Base-by-base conservation (phyloP, 2,888 invertebrate genomes). In the Catocala sponsa region DNA sequence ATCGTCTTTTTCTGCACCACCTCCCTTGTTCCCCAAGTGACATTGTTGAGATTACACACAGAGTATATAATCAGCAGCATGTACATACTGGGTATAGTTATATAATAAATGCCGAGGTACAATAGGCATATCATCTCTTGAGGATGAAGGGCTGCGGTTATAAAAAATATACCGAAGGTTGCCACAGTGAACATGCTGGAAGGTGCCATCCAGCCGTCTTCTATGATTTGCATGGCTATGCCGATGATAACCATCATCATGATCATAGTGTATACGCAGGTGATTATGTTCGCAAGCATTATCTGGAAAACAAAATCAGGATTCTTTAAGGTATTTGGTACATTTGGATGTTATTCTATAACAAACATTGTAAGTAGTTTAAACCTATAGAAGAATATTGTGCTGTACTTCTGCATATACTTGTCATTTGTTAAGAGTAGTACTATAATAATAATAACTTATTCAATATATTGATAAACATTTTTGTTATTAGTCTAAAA, bases 11-110 rank as follows among this genome's bases (percentile, higher is more conserved):
- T 93, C 76, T 91, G 90, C 0, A 95, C 95, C 52, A 95, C 96
- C 87, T 99, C 99, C 65, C 99, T 94, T 0, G 99, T 99, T 5
- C 99, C 99, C 99, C 99, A 99, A 0, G 97, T 97, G 4, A 99
- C 97, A 81, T 98, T 97, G 87, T 99, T 98, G 92, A 99, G 95
- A 87, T 99, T 99, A 85, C 98, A 98, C 33, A 99, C 95, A 0
- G 98, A 98, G 86, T 98, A 99, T 59, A 99, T 97, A 72, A 98
- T 97, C 57, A 99, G 95, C 83, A 99, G 92, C 95, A 99, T 96
- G 88, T 99, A 99, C 97, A 99, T 99, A 72, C 98, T 98, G 0
- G 99, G 99, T 56, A 99, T 98, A 6, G 98, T 98, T 51, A 99
- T 96, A 63, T 93, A 94, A 87, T 99, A 99, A 46, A 99, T 96